These are phyloP conservation scores for Drosophila pallidifrons DNA, from an alignment of 1,140 invertebrate genomes.

Conservation along the genomic window DNA sequence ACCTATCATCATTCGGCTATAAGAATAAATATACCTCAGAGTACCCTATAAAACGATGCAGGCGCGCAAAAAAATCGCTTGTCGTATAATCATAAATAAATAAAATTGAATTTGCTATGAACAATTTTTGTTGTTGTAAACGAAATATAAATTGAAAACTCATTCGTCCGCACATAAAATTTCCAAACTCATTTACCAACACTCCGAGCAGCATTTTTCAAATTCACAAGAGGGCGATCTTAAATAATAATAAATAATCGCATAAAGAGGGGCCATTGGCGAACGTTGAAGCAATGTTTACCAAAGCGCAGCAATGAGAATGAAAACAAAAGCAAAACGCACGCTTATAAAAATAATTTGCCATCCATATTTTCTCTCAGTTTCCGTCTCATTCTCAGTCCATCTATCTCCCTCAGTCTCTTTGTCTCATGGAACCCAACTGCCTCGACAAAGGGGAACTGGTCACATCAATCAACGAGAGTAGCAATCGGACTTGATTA, in stretches of 20 bases:
- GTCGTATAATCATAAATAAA: conserved; percentile 83
- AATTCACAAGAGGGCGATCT: conserved; percentile 64
- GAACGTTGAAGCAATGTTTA: conserved; percentile 66
- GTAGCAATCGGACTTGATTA: conserved; percentile 75
- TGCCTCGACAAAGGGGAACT: conserved; percentile 46
- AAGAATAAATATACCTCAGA: conserved; percentile 13
- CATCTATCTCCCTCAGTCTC: conserved; percentile 26
- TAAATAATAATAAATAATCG: conserved; percentile 82
- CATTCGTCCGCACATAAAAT: conserved; percentile 82
- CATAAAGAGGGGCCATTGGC: conserved; percentile 38
- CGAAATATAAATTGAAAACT: conserved; percentile 81
- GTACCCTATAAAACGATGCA: conserved; percentile 5
- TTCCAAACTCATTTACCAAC: conserved; percentile 82
- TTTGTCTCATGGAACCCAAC: conserved; percentile 1
- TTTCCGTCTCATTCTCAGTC: neutral
- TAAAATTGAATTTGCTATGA: conserved; percentile 77
- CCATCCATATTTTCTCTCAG: conserved; percentile 30
- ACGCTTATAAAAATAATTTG: conserved; percentile 58
- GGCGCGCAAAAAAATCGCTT: conserved; percentile 53
- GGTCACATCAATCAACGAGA: conserved; percentile 73
- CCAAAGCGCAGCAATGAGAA: conserved; percentile 4
- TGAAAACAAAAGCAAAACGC: conserved; percentile 54
- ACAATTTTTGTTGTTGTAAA: conserved; percentile 51
- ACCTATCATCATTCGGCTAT: neutral
- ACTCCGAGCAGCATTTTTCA: conserved; percentile 77